Evolutionary conservation across 2,888 invertebrate species (phyloP).

Genomic region (Apamea anceps): DNA sequence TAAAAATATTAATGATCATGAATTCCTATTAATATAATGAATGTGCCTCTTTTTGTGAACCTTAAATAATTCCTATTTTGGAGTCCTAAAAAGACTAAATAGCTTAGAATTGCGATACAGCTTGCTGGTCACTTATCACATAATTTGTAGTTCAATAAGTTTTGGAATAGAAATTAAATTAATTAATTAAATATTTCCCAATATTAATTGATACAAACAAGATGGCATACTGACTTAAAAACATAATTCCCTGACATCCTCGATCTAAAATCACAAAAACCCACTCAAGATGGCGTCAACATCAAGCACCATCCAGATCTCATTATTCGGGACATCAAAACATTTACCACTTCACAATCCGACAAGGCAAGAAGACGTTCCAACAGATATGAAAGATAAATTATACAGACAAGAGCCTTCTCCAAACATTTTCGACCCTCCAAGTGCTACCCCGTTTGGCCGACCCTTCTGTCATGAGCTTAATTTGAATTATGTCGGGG

Average conservation of each 20-base stretch:
- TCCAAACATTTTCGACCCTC: slow-evolving; percentile 61
- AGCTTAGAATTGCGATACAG: not conserved
- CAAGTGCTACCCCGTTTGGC: slow-evolving; percentile 65
- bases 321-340: slow-evolving; percentile 61
- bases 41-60: not conserved
- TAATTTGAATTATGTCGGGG: slow-evolving; percentile 88
- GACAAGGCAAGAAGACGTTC: slow-evolving; percentile 51
- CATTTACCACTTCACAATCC: slow-evolving; percentile 48
- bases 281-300: slow-evolving; percentile 27
- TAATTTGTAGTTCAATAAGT: not conserved
- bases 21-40: not conserved
- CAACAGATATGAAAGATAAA: slow-evolving; percentile 57
- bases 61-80: not conserved
- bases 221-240: not conserved
- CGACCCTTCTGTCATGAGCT: slow-evolving; percentile 84
- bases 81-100: not conserved
- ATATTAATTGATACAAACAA: not conserved
- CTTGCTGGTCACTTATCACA: not conserved
- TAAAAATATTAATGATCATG: not conserved
- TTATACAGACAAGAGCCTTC: slow-evolving; percentile 52
- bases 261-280: slow-evolving; percentile 32
- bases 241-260: not conserved
- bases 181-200: not conserved
- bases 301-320: slow-evolving; percentile 50
- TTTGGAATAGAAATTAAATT: not conserved